Conservation (phyloP, 2,888 invertebrate genomes). For the Peribatodes rhomboidaria region DNA sequence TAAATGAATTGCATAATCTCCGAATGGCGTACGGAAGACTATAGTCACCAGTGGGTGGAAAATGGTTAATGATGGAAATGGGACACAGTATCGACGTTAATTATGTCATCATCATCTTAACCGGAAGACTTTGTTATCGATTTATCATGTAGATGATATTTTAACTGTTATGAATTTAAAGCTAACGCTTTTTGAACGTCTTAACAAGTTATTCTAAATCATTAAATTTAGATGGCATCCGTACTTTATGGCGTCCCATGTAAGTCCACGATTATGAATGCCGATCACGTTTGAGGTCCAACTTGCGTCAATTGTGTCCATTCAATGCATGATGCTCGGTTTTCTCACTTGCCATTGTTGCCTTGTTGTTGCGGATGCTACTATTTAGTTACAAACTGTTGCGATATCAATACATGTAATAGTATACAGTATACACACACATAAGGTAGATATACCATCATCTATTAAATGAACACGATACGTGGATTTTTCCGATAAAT, state of each 20-base stretch:
- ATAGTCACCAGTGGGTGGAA: no score
- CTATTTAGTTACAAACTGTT: slow-evolving; percentile 24
- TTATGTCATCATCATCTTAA: no score
- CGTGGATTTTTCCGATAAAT: background rate
- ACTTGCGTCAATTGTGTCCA: slow-evolving; percentile 57
- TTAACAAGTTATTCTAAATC: slow-evolving; percentile 1
- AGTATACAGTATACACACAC: no score
- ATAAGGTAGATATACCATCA: no score
- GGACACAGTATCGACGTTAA: no score
- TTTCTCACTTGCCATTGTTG: slow-evolving; percentile 41
- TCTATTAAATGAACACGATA: background rate
- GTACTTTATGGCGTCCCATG: slow-evolving; percentile 4
- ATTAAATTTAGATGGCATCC: slow-evolving; percentile 9
- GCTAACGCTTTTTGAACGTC: background rate
- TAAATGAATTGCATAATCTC: no score
- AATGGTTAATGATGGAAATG: no score
- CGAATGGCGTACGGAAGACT: no score
- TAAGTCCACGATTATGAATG: slow-evolving; percentile 41
- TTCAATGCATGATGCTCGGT: slow-evolving; percentile 38
- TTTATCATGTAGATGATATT: no score
- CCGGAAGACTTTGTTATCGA: no score
- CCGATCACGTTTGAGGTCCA: slow-evolving; percentile 55
- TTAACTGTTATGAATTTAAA: no score
- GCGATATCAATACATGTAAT: background rate
- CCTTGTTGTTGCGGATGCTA: slow-evolving; percentile 12